Base-by-base conservation (phyloP, 64 coral and sea anemone genomes). In the Dendrophyllia cribrosa region DNA sequence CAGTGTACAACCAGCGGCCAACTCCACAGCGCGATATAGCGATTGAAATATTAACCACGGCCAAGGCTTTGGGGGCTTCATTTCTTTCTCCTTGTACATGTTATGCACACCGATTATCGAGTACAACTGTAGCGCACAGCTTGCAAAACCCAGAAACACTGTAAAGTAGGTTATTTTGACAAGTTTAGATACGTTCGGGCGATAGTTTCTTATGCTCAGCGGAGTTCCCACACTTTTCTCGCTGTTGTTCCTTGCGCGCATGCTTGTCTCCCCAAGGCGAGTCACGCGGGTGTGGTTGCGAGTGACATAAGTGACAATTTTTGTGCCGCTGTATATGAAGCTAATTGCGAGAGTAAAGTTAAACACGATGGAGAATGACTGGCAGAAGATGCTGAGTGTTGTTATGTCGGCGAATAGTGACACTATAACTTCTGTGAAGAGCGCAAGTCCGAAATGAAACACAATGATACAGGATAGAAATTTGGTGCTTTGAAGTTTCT, bases 161-260 rank as follows among this genome's bases (percentile, higher is more conserved):
- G 92, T 94, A 17, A 97, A 45, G 22, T 91, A 97, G 43, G 95
- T 97, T 46, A 97, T 97, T 79, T 66, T 78, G 25, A 94, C 95
- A 6, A 97, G 83, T 90, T 97, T 97, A 1, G 95, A 75, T 22
- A 88, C 61, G 25, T 91, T 94, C 20, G 95, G 91, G 5, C 72
- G 65, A 62, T 64, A 83, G 15, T 7, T 26, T 34, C 34, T 34
- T 34, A 34, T 34, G 34, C 34, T 56, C 1, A 56, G 6, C n/a
- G 22, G 53, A 52, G 6, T 3, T 63, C 73, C 3, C 55, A 20
- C 4, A 45, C 44, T 14, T 19, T 25, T 48, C 10, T 59, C 25
- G 0, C 53, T 12, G 15, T 64, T 16, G 19, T 17, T 5, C 60
- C 58, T 14, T 9, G 19, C 60, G 20, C 61, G 62, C 19, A 50